Base-by-base conservation (phyloP, 1,140 invertebrate genomes). In the Argopecten irradians region DNA sequence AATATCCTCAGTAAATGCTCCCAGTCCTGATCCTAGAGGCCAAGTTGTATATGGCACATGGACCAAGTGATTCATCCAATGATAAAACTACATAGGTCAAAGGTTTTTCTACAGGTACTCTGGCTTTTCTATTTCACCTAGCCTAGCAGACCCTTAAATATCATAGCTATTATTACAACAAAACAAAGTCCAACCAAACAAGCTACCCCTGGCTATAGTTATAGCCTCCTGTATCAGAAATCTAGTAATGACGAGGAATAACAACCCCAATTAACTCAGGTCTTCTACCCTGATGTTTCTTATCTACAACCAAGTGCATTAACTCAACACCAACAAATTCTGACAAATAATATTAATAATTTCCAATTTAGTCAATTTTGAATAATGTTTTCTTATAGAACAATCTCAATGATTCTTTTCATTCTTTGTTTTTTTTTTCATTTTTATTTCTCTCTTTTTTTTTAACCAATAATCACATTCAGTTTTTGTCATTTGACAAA, bases 261-360 rank as follows among this genome's bases (percentile, higher is more conserved):
- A 46, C 43, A 11, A 8, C 43, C 14, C 43, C 14, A 46, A n/a
- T n/a, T n/a, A n/a, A n/a, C n/a, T n/a, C 5, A 71, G 55, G 3
- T 28, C n/a, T 28, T 71, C 55, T 11, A 71, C n/a, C 22, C 55
- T 28, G 55, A 71, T 71, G n/a, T 8, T n/a, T 71, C 11, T 71
- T 71, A 28, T 71, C 55, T 71, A 71, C 55, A 71, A 71, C 55
- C 55, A 71, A 71, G 55, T 71, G 55, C 16, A 28, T 71, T 71
- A 46, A 71, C 55, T 71, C 8, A 71, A 71, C 55, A 28, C 2
- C 22, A 71, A 71, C 55, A 0, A 71, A 71, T 11, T 71, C 28
- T 71, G 55, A 71, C 28, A 19, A n/a, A n/a, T 39, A 39, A 39
- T 39, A 8, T 39, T 39, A 13, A 39, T 39, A 13, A 39, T 39